Evolutionary conservation across 1,140 invertebrate genomes (phyloP), one percentile per base, ranked within the genome.

Genomic region (Thaumetopoea pityocampa): DNA sequence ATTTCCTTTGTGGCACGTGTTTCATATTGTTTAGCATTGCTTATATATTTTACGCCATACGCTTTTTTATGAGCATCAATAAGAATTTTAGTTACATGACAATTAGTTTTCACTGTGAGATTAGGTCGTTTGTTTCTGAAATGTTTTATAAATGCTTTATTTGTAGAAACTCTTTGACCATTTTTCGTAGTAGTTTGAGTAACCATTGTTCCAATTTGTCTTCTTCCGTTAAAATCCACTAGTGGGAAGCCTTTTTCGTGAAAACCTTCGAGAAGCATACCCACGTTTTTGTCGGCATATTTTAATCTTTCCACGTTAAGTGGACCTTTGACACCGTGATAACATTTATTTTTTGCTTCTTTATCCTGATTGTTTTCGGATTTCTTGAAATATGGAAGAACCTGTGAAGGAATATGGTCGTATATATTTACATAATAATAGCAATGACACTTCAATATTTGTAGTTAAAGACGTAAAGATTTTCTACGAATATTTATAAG

Each of bases 351-450:
- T 18, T 70, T 52, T 7, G 56, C 55, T 47, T 81, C 63, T 4
- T 57, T 30, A 19, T 71, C 88, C 35, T 87, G 72, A 57, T 89
- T 89, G 46, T 92, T 89, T 78, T 94, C 89, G 0, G 90, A 89
- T 66, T 94, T 94, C 50, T 88, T 89, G 58, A 95, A 95, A 59
- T 94, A 95, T 0, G 90, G 90, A 2, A 94, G 67, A 1, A 94
- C 88, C 73, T 78, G 48, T 43, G 62, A 59, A 22, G 6, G 23
- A 1, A 26, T 14, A 1, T 17, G 4, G n/a, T n/a, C n/a, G n/a
- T n/a, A n/a, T n/a, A n/a, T n/a, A n/a, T n/a, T n/a, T n/a, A n/a
- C n/a, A n/a, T n/a, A n/a, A n/a, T n/a, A n/a, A n/a, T n/a, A n/a
- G n/a, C n/a, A n/a, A n/a, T n/a, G n/a, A n/a, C n/a, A n/a, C n/a